phyloP scores from a whole-genome alignment of 2,113 vertebrate genomes.

The Origma solitaria region DNA sequence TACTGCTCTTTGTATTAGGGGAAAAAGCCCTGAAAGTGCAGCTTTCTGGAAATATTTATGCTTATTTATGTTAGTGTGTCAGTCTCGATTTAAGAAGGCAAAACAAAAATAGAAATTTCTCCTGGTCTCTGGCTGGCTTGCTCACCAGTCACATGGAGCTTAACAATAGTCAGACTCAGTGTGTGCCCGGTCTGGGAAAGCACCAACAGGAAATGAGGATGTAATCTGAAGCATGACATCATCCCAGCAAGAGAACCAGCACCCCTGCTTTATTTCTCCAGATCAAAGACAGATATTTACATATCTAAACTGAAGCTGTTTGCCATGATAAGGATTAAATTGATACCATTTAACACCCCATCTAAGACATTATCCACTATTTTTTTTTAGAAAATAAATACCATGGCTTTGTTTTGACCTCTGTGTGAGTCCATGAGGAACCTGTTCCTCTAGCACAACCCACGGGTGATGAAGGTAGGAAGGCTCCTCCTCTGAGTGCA shows the following conservation, averaged over 20 bases:
- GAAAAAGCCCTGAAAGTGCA: neutral
- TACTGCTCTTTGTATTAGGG: neutral
- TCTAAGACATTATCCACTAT: neutral
- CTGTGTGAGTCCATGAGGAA: neutral
- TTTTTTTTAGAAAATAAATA: neutral
- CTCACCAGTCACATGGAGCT: neutral
- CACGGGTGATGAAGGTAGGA: fast-evolving
- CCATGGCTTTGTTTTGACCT: neutral
- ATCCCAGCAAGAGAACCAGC: neutral
- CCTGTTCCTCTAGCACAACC: neutral
- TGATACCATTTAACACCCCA: neutral
- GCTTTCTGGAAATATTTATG: constrained; percentile 3
- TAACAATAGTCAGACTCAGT: neutral
- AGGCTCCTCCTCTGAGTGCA: neutral
- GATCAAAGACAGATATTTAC: neutral
- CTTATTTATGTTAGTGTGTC: neutral
- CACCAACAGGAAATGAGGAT: neutral
- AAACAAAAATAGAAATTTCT: neutral
- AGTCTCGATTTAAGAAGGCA: neutral
- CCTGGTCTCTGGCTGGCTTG: neutral
- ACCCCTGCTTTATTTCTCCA: neutral
- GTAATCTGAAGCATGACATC: neutral
- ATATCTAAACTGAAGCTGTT: neutral
- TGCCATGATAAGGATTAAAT: neutral
- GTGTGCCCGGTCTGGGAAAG: neutral